phyloP scores from a whole-genome alignment of 2,797 vertebrate species.

The Bufotes viridis region DNA sequence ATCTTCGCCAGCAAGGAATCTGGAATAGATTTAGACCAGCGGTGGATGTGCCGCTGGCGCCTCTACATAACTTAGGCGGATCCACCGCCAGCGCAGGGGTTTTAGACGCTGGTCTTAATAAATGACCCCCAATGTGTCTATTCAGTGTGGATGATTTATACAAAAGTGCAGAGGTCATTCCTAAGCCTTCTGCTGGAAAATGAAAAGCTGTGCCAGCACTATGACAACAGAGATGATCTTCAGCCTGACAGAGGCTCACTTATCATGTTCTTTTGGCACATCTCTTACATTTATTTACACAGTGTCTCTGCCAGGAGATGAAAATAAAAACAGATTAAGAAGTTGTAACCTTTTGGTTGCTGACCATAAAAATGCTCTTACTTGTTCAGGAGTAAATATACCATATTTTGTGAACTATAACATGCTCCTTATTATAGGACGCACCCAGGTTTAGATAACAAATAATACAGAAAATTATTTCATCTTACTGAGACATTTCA shows the following conservation, averaged over 20 bases:
- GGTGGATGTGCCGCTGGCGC: too few species aligned
- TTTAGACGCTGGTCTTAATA: too few species aligned
- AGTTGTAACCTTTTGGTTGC: conserved; percentile 24
- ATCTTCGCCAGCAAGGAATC: too few species aligned
- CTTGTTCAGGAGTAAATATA: neutral
- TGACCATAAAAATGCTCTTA: conserved; percentile 5
- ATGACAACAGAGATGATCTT: conserved; percentile 39
- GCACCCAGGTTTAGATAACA: too few species aligned
- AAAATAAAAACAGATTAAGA: conserved; percentile 35
- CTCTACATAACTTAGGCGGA: too few species aligned
- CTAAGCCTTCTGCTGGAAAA: conserved; percentile 39
- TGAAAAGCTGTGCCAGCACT: conserved; percentile 42
- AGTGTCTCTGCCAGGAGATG: conserved; percentile 21
- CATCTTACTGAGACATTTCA: too few species aligned
- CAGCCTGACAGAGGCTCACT: conserved; percentile 44
- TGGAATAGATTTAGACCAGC: too few species aligned
- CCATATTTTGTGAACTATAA: too few species aligned
- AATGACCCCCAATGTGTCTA: neutral
- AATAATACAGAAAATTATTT: neutral
- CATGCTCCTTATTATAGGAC: too few species aligned
- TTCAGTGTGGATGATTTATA: conserved; percentile 14
- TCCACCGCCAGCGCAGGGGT: too few species aligned
- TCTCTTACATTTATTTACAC: conserved; percentile 48
- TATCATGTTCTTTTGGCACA: conserved; percentile 47
- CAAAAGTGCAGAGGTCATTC: conserved; percentile 37